A percentile compares a stretch with the other conserved stretches of the same genome.
Conservation (phyloP, 1,140 invertebrate species). For the Atta cephalotes region DNA sequence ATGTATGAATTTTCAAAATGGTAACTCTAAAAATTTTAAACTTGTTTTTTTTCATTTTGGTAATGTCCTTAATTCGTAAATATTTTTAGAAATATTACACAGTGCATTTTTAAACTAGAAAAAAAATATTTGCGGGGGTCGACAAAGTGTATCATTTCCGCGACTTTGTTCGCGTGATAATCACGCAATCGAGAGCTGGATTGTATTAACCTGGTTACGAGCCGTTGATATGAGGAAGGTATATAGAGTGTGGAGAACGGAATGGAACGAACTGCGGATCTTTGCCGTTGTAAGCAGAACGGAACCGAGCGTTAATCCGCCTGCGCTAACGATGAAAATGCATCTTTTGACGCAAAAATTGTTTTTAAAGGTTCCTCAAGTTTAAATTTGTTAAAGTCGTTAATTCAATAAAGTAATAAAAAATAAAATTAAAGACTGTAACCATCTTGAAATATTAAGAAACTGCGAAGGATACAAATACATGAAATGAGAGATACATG, state of each 20-base stretch:
- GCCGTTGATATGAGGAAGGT: conserved; percentile 80
- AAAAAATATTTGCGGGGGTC: neutral
- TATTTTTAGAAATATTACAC: neutral
- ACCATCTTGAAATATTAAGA: neutral
- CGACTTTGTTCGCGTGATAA: conserved; percentile 78
- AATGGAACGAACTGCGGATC: conserved; percentile 75
- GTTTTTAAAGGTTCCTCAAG: neutral
- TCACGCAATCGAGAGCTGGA: conserved; percentile 77
- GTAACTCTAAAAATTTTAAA: too few species aligned
- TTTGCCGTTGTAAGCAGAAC: conserved; percentile 83
- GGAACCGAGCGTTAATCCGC: conserved; percentile 82
- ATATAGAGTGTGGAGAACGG: conserved; percentile 85
- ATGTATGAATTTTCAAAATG: too few species aligned
- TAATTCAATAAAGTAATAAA: neutral
- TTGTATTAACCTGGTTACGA: conserved; percentile 83
- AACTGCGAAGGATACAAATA: neutral
- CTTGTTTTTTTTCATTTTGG: neutral
- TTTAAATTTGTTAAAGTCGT: neutral
- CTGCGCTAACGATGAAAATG: conserved; percentile 67
- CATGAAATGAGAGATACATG: neutral
- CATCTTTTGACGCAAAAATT: conserved; percentile 30
- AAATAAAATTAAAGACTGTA: neutral
- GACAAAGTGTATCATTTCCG: conserved; percentile 43
- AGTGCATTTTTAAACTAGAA: neutral
- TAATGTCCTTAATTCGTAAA: neutral